A percentile compares a stretch with the other conserved stretches of the same genome.
These are phyloP conservation scores for Oryzias woworae DNA, from an alignment of 2,113 vertebrate species.

Conservation along the genomic window DNA sequence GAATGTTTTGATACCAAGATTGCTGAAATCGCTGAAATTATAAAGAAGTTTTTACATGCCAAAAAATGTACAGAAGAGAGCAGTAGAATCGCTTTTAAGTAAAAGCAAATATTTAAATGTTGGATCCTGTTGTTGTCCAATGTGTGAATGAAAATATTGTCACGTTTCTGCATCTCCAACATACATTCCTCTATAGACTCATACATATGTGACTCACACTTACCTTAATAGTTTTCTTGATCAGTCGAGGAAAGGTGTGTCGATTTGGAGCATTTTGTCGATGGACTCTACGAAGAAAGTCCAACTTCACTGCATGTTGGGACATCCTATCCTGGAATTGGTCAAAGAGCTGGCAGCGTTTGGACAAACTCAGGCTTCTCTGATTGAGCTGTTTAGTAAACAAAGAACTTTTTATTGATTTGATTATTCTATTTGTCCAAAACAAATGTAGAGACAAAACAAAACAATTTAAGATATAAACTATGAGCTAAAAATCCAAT, in stretches of 20 bases:
- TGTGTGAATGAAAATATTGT: too few species aligned
- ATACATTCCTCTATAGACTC: too few species aligned
- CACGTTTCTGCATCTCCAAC: too few species aligned
- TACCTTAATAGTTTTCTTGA: constrained; percentile 91
- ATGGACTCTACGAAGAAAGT: constrained; percentile 93
- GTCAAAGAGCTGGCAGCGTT: constrained; percentile 97
- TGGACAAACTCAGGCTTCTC: constrained; percentile 92
- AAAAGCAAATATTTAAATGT: too few species aligned
- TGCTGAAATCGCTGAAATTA: too few species aligned
- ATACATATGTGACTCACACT: neutral
- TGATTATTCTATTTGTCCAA: too few species aligned
- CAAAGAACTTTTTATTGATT: constrained; percentile 2
- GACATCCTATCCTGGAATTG: constrained; percentile 97
- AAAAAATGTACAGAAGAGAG: too few species aligned
- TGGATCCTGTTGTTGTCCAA: too few species aligned
- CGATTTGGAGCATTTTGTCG: constrained; percentile 88
- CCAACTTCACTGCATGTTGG: constrained; percentile 95
- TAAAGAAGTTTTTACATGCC: too few species aligned
- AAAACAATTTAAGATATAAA: neutral
- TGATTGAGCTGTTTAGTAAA: constrained; percentile 87
- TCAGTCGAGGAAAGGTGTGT: constrained; percentile 80
- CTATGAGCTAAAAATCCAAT: neutral
- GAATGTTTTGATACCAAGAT: too few species aligned
- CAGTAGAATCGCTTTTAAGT: too few species aligned
- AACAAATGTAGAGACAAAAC: neutral